A percentile compares a stretch with the other conserved stretches of the same genome.
Evolutionary conservation across 2,113 vertebrate genomes (phyloP).

Genomic region (Balaenoptera acutorostrata): DNA sequence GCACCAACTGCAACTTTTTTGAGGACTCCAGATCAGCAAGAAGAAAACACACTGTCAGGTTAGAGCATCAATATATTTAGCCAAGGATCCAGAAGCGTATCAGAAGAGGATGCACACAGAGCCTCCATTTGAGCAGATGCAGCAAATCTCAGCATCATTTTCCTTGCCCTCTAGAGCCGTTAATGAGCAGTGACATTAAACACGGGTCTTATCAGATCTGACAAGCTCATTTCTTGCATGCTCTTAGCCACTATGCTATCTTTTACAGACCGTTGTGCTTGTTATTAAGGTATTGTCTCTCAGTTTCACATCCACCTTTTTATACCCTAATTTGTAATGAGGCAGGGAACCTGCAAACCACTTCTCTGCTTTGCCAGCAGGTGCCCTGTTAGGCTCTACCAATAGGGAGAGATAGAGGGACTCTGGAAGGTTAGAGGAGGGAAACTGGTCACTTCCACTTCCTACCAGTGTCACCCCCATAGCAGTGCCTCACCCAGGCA

Average conservation of each 20-base stretch:
- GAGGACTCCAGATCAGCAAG: neutral
- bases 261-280: neutral
- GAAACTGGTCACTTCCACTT: neutral
- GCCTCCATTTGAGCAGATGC: neutral
- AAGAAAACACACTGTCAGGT: neutral
- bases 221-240: neutral
- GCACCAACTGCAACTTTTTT: neutral
- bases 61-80: neutral
- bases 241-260: neutral
- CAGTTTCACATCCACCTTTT: neutral
- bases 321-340: neutral
- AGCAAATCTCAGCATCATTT: neutral
- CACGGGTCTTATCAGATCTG: neutral
- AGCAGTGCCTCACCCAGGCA: neutral
- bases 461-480: neutral
- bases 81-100: neutral
- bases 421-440: neutral
- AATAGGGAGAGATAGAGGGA: neutral
- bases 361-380: neutral
- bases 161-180: neutral
- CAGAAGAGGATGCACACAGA: neutral
- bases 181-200: conserved; percentile 1
- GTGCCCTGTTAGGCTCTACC: neutral
- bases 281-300: neutral
- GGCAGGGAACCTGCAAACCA: neutral